A percentile compares a stretch with the other conserved stretches of the same genome.
Conservation (phyloP, 2,888 invertebrate species). For the Epistrophe grossulariae region DNA sequence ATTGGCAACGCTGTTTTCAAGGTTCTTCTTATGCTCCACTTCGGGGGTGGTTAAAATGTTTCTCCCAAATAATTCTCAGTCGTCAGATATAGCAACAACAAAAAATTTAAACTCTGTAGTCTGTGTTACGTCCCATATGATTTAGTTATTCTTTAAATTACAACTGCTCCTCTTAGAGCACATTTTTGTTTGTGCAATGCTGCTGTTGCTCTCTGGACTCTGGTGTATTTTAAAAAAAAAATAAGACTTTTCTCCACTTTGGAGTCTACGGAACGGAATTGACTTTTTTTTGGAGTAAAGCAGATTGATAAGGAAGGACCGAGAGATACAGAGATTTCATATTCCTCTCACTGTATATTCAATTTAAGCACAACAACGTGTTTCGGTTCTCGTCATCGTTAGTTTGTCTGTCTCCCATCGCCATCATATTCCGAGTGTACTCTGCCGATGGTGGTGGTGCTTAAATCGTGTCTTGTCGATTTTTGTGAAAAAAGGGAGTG, state of each 20-base stretch:
- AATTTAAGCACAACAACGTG: slow-evolving; percentile 43
- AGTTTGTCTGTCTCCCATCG: slow-evolving; percentile 36
- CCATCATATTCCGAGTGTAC: slow-evolving; percentile 60
- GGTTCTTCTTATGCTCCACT: slow-evolving; percentile 28
- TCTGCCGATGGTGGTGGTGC: slow-evolving; percentile 63
- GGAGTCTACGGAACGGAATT: slow-evolving; percentile 8
- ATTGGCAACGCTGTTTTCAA: slow-evolving; percentile 59
- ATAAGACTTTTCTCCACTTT: slow-evolving; percentile 40
- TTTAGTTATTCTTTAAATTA: slow-evolving; percentile 9
- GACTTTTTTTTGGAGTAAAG: slow-evolving; percentile 1
- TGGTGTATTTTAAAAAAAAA: slow-evolving; percentile 46
- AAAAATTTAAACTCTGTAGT: slow-evolving; percentile 4
- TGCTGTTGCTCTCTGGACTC: slow-evolving; percentile 33
- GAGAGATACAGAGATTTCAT: slow-evolving; percentile 28
- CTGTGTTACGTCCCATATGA: slow-evolving; percentile 23
- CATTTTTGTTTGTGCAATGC: not conserved
- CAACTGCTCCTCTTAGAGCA: slow-evolving; percentile 20
- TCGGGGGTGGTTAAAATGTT: slow-evolving; percentile 2
- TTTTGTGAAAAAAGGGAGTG: slow-evolving; percentile 67
- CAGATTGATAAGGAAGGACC: slow-evolving; percentile 41
- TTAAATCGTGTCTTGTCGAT: slow-evolving; percentile 38
- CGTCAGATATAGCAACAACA: slow-evolving; percentile 4
- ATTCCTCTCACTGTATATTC: slow-evolving; percentile 47
- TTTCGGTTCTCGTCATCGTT: slow-evolving; percentile 49
- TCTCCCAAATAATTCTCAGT: not conserved